Base-by-base conservation (phyloP, 1,140 invertebrate genomes). In the Apis cerana region DNA sequence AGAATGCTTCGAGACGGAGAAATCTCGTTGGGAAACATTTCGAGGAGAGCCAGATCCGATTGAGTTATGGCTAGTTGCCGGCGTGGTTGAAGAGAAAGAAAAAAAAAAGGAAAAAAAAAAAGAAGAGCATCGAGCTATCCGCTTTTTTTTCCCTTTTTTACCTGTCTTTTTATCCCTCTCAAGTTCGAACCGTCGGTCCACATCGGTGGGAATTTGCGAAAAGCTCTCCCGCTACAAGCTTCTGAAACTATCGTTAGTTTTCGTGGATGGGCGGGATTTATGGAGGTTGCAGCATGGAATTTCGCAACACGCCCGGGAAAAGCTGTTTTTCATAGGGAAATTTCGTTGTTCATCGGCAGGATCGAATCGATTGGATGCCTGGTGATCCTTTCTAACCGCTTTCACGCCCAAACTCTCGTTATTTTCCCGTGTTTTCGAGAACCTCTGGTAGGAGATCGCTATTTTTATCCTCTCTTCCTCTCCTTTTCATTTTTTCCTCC, bases 41-140 rank as follows among this genome's bases (percentile, higher is more conserved):
- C 79, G 61, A 75, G 61, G 61, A 75, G 79, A 81, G 50, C 64
- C 62, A 48, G 43, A n/a, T 17, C 17, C 71, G 70, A 81, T 81
- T 81, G 79, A 81, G 71, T 81, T 81, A 81, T 80, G 79, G 79
- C 70, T 67, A 81, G 79, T 81, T 81, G 78, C 69, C 27, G 69
- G 48, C 19, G 69, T 48, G 15, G 23, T 33, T 0, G 56, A n/a
- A 72, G 21, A 12, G 21, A 27, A 19, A 59, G 48, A 72, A 15
- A 68, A 11, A 68, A 43, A 54, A 10, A 23, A 54, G 54, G 11
- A 27, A 17, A 52, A 33, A 54, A 48, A 62, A 52, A 50, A 54
- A 48, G 54, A 52, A 50, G 43, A 11, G n/a, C 11, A 19, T 17
- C 67, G 17, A 59, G 52, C 64, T 58, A 23, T 54, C 50, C 43